phyloP scores from a whole-genome alignment of 2,113 vertebrate genomes.

The Phyllopteryx taeniolatus region DNA sequence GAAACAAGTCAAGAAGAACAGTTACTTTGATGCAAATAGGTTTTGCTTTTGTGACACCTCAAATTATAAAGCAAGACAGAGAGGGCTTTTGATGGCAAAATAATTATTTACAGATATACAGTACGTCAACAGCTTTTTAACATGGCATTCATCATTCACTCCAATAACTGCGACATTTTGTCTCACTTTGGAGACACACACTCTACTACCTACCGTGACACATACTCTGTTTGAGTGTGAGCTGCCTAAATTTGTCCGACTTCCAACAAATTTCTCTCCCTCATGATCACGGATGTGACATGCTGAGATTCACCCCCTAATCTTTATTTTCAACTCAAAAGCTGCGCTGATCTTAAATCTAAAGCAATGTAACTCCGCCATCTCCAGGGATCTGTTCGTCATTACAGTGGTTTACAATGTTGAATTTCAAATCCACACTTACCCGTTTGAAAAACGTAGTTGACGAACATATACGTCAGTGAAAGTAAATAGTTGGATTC shows the following conservation, averaged over 20 bases:
- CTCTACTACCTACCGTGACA: background rate
- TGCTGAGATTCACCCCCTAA: background rate
- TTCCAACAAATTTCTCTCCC: background rate
- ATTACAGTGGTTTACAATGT: no score
- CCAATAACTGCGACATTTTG: background rate
- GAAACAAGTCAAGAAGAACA: no score
- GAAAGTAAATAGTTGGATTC: no score
- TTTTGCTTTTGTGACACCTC: background rate
- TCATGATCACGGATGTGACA: background rate
- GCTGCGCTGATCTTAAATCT: no score
- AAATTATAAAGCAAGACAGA: background rate
- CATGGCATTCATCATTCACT: background rate
- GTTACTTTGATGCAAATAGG: no score
- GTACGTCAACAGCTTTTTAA: background rate
- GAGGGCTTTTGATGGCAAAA: background rate
- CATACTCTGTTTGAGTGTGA: background rate
- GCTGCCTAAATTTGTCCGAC: background rate
- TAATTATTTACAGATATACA: background rate
- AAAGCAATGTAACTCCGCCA: no score
- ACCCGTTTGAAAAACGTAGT: no score
- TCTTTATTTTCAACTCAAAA: no score
- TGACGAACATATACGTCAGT: no score
- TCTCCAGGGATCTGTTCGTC: no score
- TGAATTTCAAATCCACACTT: no score
- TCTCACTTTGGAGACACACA: background rate